Evolutionary conservation across 2,888 invertebrate species (phyloP), one percentile per base, ranked within the genome.

Genomic region (Pogonocherus hispidulus): DNA sequence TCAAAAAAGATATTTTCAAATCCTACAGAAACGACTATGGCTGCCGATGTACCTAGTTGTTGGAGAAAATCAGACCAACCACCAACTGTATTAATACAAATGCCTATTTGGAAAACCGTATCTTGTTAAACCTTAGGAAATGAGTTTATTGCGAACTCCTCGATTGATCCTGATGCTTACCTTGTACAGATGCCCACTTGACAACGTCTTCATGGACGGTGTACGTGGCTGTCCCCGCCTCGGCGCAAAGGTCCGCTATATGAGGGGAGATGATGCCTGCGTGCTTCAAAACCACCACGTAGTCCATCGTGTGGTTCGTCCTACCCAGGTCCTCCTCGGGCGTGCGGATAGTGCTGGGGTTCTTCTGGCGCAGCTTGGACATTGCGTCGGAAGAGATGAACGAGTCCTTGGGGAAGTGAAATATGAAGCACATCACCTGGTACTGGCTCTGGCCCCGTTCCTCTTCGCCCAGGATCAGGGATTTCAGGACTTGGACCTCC

Each of bases 371-470:
- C 57, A 98, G 86, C 85, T 98, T 98, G 35, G 97, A 94, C 96
- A 98, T 97, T 18, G 97, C 97, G 86, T 98, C 98, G 3, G 97
- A 94, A 3, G 97, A 95, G 81, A 98, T 97, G 84, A 97, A 98
- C 81, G 97, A 96, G 76, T 95, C 94, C 86, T 95, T 96, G 63
- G 93, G 92, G 78, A 96, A 94, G 82, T 95, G 94, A 63, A 94
- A 94, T 9, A 97, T 91, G 85, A 97, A 97, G 85, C 98, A 98
- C 86, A 97, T 90, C 3, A 93, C 94, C 87, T 96, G 96, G 84
- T 93, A 93, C 71, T 94, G 94, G 80, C 90, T 92, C 84, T 97
- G 95, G 0, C 96, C 96, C 59, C 95, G 89, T 84, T 98, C 97
- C 83, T 97, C 97, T 83, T 98, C 97, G 11, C 95, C 97, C 18